Percentiles rank a stretch among this genome's conserved stretches.
Evolutionary conservation across 2,113 vertebrate genomes (phyloP).

Genomic region (Anser brachyrhynchus): DNA sequence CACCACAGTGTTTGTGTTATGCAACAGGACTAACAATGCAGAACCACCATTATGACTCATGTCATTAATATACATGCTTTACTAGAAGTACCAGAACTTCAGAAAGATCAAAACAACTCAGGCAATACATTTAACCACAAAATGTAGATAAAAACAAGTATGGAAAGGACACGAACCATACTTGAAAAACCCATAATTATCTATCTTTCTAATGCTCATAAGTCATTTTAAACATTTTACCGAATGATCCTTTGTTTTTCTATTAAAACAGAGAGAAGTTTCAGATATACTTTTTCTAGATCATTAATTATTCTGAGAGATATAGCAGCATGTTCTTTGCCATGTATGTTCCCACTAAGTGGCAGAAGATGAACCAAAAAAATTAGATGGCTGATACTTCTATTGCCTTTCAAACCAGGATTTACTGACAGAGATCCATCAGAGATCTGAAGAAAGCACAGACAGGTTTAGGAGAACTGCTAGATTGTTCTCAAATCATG

Average conservation of each 20-base stretch:
- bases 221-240: background rate
- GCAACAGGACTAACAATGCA: background rate
- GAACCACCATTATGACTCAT: background rate
- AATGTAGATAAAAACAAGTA: background rate
- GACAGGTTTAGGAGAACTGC: background rate
- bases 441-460: background rate
- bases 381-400: background rate
- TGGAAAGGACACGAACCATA: background rate
- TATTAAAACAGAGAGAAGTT: background rate
- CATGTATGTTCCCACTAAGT: background rate
- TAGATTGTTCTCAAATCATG: background rate
- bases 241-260: background rate
- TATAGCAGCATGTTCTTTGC: background rate
- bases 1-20: fast-evolving
- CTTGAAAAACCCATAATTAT: background rate
- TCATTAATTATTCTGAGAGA: background rate
- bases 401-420: background rate
- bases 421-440: background rate
- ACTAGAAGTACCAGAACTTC: background rate
- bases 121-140: background rate
- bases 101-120: background rate
- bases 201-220: background rate
- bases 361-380: background rate
- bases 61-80: background rate
- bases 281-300: background rate